A percentile compares a stretch with the other conserved stretches of the same genome.
These are phyloP conservation scores for Capromys pilorides DNA, from an alignment of 2,797 vertebrate genomes.

Conservation along the genomic window DNA sequence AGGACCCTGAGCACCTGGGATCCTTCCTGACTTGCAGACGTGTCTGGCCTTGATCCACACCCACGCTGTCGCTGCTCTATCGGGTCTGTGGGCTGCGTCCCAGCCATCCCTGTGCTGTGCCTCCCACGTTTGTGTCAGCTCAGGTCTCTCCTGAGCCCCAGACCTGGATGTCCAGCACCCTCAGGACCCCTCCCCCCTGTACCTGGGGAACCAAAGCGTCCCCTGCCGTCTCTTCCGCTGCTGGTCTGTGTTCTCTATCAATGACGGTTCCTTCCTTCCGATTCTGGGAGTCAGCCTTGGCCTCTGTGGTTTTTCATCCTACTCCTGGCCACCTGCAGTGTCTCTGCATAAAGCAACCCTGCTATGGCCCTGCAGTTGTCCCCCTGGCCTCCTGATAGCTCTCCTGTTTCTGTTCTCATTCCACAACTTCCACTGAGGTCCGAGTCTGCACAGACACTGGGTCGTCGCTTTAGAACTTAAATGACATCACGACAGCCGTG, in stretches of 20 bases:
- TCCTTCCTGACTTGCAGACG: neutral
- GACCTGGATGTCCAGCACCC: neutral
- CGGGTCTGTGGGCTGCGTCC: neutral
- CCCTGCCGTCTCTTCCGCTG: rapidly evolving
- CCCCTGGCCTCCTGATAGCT: too few relatives aligned
- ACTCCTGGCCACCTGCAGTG: neutral
- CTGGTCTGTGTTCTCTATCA: neutral
- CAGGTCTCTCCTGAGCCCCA: neutral
- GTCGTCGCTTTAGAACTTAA: neutral
- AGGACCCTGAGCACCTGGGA: too few relatives aligned
- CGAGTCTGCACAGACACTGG: neutral
- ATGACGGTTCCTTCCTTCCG: neutral
- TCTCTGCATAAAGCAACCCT: neutral
- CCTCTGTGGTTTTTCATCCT: neutral
- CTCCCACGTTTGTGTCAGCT: neutral
- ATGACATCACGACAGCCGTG: neutral
- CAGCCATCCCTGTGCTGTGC: neutral
- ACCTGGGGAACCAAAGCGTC: neutral
- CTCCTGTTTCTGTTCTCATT: neutral
- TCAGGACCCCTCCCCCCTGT: rapidly evolving
- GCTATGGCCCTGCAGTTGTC: rapidly evolving
- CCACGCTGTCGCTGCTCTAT: neutral
- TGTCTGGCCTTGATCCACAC: neutral
- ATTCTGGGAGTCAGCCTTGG: neutral
- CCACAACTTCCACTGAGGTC: neutral